phyloP scores from a whole-genome alignment of 2,113 vertebrate genomes.

The Perca fluviatilis region DNA sequence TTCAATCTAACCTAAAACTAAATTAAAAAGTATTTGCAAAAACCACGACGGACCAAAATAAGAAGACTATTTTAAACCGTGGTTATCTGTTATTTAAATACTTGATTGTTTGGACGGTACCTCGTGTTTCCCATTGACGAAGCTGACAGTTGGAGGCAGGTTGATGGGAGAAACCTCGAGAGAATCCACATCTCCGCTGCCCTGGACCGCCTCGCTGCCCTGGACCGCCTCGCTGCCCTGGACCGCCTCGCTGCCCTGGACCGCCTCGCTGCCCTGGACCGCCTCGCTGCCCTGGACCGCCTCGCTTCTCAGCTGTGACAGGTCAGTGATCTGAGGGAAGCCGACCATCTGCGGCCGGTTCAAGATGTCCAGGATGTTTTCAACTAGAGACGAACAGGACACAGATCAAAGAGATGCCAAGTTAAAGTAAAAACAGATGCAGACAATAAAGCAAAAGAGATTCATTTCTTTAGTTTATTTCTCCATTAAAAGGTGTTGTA shows the following conservation, averaged over 20 bases:
- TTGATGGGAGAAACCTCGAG: slow-evolving; percentile 18
- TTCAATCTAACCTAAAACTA: neutral
- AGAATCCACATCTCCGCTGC: slow-evolving; percentile 44
- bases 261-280: slow-evolving; percentile 58
- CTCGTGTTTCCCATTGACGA: slow-evolving; percentile 92
- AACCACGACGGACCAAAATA: too few relatives aligned
- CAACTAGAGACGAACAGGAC: slow-evolving; percentile 79
- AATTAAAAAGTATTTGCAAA: neutral
- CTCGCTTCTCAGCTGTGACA: slow-evolving; percentile 11
- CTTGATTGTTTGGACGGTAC: slow-evolving; percentile 11
- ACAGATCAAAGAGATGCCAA: too few relatives aligned
- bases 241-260: slow-evolving; percentile 59
- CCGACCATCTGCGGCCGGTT: slow-evolving; percentile 60
- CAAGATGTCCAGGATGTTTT: slow-evolving; percentile 83
- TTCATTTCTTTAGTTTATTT: too few relatives aligned
- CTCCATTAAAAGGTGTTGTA: too few relatives aligned
- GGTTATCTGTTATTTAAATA: neutral
- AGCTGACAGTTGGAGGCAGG: slow-evolving; percentile 84
- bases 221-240: slow-evolving; percentile 54
- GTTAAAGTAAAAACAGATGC: too few relatives aligned
- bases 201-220: slow-evolving; percentile 69
- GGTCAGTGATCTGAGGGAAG: slow-evolving; percentile 66
- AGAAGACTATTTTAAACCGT: too few relatives aligned
- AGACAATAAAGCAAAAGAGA: too few relatives aligned
- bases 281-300: slow-evolving; percentile 5